Evolutionary conservation across 2,113 vertebrate genomes (phyloP).

Genomic region (Malurus alboscapulatus): DNA sequence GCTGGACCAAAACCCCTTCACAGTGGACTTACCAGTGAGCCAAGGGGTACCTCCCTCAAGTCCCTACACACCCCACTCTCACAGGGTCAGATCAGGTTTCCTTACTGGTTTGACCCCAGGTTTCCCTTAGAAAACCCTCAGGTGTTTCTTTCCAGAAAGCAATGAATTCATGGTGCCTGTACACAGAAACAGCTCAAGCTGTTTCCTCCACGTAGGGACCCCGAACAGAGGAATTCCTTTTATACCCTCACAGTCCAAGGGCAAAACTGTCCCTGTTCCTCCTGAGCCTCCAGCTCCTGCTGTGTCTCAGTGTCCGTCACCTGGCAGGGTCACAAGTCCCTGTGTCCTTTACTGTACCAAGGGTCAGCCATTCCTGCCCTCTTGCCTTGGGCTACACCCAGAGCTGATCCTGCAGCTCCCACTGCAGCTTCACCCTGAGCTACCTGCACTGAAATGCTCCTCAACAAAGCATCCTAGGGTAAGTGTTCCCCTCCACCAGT

Average conservation of each 20-base stretch:
- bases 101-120: fast-evolving
- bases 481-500: not conserved
- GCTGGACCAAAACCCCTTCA: fast-evolving
- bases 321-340: not conserved
- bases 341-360: not conserved
- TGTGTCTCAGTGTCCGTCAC: not conserved
- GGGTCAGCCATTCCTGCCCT: no score
- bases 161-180: not conserved
- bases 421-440: no score
- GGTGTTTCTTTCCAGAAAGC: not conserved
- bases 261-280: fast-evolving
- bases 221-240: not conserved
- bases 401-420: not conserved
- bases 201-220: no score
- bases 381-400: not conserved
- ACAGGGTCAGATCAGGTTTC: not conserved
- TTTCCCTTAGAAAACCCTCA: not conserved
- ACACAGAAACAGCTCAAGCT: not conserved
- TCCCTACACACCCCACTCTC: no score
- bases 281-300: not conserved
- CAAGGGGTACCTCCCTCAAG: not conserved
- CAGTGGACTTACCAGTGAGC: not conserved
- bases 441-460: no score
- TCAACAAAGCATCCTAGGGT: not conserved
- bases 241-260: not conserved